These are phyloP conservation scores for Mirza zaza DNA, from an alignment of 2,113 vertebrate genomes.

Conservation along the genomic window DNA sequence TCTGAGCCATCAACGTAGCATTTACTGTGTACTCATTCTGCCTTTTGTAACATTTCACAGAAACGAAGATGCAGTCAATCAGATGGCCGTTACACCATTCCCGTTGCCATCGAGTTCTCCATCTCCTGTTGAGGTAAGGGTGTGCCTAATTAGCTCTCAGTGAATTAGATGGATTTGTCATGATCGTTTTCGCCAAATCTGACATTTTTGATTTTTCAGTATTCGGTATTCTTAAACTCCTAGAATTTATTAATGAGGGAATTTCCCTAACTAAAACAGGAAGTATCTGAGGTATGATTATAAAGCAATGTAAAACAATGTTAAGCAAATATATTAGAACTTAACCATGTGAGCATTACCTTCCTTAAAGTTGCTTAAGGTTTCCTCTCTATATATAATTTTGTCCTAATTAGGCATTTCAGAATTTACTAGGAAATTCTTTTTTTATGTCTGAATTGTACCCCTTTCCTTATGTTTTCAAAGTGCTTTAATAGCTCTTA, in stretches of 20 bases:
- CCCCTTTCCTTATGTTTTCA: not conserved
- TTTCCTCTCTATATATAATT: not conserved
- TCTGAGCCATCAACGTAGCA: not conserved
- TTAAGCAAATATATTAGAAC: not conserved
- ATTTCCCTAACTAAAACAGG: not conserved
- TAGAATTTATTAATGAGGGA: not conserved
- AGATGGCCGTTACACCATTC: constrained; percentile 94
- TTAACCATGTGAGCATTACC: not conserved
- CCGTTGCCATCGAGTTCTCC: constrained; percentile 84
- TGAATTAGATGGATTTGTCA: constrained; percentile 55
- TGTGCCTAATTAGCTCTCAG: constrained; percentile 5
- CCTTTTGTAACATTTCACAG: constrained; percentile 76
- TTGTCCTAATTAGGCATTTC: not conserved
- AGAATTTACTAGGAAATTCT: constrained; percentile 19
- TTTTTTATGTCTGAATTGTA: not conserved
- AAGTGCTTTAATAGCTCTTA: not conserved
- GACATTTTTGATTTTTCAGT: not conserved
- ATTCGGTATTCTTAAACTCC: not conserved
- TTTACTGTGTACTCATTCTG: constrained; percentile 35
- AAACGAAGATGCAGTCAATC: constrained; percentile 92
- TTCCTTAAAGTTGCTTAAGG: not conserved
- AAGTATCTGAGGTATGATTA: not conserved
- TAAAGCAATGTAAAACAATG: not conserved
- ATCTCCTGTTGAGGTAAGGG: constrained; percentile 88
- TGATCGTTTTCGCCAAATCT: constrained; percentile 43